A percentile compares a stretch with the other conserved stretches of the same genome.
Conservation (phyloP, 2,888 invertebrate genomes). For the Anoplius nigerrimus region DNA sequence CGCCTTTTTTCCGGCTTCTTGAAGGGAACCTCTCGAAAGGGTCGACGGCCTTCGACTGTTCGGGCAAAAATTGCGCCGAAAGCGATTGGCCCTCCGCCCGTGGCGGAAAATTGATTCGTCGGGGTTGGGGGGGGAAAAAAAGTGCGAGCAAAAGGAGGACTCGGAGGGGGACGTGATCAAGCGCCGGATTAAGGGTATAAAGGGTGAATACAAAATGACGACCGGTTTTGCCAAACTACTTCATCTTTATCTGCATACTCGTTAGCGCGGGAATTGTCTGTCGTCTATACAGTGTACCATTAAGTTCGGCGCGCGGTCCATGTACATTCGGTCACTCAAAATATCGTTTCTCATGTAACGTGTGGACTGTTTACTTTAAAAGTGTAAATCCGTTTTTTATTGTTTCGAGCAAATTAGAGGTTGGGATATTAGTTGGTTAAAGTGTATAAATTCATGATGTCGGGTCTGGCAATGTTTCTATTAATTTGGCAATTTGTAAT, state of each 20-base stretch:
- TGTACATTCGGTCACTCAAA: too few species aligned
- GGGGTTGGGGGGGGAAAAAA: conserved; percentile 9
- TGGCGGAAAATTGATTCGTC: conserved; percentile 38
- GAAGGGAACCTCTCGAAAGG: background rate
- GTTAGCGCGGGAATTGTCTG: background rate
- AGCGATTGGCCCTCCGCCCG: conserved; percentile 41
- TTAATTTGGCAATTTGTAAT: too few species aligned
- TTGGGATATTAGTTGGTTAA: too few species aligned
- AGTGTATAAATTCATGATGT: too few species aligned
- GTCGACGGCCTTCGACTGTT: conserved; percentile 10
- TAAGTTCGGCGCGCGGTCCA: too few species aligned
- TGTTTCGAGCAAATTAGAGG: too few species aligned
- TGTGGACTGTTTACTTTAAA: too few species aligned
- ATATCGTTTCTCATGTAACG: too few species aligned
- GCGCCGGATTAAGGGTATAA: conserved; percentile 22
- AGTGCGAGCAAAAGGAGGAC: conserved; percentile 10
- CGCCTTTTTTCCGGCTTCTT: background rate
- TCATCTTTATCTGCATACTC: background rate
- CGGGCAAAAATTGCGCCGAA: conserved; percentile 36
- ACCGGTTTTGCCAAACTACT: background rate
- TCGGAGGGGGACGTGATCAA: conserved; percentile 9
- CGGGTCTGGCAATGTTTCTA: too few species aligned
- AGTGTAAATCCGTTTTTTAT: too few species aligned
- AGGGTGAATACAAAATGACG: conserved; percentile 1
- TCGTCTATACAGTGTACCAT: too few species aligned